Conservation (phyloP, 2,797 vertebrate species). For the Oceanodroma leucorhoa region DNA sequence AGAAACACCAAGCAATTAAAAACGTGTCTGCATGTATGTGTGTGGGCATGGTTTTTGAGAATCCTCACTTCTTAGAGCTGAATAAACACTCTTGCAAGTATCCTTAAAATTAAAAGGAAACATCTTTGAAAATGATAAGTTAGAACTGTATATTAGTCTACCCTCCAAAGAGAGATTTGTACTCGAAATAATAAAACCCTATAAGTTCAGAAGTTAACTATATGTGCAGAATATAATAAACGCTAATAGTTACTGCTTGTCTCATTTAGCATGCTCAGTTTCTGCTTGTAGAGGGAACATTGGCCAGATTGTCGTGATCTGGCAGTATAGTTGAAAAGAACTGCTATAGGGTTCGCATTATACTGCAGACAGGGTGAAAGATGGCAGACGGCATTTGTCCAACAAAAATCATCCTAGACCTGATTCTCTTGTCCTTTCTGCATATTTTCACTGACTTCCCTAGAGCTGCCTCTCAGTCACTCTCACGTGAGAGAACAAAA, state of each 20-base stretch:
- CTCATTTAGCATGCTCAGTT: not conserved
- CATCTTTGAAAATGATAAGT: not conserved
- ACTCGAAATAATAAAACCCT: not conserved
- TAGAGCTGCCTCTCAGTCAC: not conserved
- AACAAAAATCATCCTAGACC: not conserved
- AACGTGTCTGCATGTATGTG: accelerated
- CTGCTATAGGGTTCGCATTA: not conserved
- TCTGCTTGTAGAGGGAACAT: not conserved
- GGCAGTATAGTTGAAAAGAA: not conserved
- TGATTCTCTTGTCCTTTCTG: not conserved
- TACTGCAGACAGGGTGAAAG: not conserved
- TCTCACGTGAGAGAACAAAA: not conserved
- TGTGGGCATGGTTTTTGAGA: not conserved
- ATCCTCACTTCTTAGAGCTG: not conserved
- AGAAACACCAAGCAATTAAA: conserved; percentile 35
- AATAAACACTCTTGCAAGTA: not conserved
- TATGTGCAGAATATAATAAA: not conserved
- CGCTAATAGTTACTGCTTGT: not conserved
- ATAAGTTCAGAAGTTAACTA: not conserved
- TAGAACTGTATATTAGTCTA: not conserved
- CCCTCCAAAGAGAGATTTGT: not conserved
- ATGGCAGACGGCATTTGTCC: not conserved
- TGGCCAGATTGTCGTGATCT: not conserved
- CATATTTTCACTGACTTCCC: not conserved
- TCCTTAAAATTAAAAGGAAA: not conserved